phyloP scores from a whole-genome alignment of 2,888 invertebrate species.

The Tuberolachnus salignus region DNA sequence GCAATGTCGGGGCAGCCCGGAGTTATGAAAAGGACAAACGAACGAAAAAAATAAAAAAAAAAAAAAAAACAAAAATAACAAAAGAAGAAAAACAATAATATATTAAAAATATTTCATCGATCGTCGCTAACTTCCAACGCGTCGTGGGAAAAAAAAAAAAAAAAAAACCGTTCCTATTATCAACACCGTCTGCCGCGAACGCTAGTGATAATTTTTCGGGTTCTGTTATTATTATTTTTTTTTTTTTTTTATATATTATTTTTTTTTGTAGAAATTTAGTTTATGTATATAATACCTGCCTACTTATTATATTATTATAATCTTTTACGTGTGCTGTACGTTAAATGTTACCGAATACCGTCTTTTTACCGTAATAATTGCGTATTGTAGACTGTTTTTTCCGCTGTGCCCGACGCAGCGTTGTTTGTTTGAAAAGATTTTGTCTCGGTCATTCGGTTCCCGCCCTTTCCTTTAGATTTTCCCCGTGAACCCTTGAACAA shows the following conservation, averaged over 20 bases:
- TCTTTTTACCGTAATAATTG: too few species aligned
- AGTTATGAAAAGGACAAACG: neutral
- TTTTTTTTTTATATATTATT: too few species aligned
- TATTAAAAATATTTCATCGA: slow-evolving; percentile 26
- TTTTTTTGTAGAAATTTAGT: slow-evolving; percentile 20
- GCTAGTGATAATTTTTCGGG: slow-evolving; percentile 41
- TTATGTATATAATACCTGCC: neutral
- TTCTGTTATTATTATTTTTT: slow-evolving; percentile 31
- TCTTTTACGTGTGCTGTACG: too few species aligned
- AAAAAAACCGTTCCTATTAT: slow-evolving; percentile 45
- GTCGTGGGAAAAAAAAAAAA: too few species aligned
- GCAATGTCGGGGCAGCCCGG: slow-evolving; percentile 1
- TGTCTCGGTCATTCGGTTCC: neutral
- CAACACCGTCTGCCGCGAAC: slow-evolving; percentile 8
- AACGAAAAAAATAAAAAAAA: neutral
- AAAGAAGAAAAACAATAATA: neutral
- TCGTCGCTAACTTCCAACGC: slow-evolving; percentile 49
- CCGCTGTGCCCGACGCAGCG: neutral
- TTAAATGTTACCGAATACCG: neutral
- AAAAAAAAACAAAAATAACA: too few species aligned
- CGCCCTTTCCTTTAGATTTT: slow-evolving; percentile 44
- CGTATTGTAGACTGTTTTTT: neutral
- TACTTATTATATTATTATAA: slow-evolving; percentile 3
- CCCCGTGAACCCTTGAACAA: slow-evolving; percentile 37
- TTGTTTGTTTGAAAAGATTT: neutral